A percentile compares a stretch with the other conserved stretches of the same genome.
phyloP scores from a whole-genome alignment of 2,113 vertebrate species.

The Atherinomorus stipes region DNA sequence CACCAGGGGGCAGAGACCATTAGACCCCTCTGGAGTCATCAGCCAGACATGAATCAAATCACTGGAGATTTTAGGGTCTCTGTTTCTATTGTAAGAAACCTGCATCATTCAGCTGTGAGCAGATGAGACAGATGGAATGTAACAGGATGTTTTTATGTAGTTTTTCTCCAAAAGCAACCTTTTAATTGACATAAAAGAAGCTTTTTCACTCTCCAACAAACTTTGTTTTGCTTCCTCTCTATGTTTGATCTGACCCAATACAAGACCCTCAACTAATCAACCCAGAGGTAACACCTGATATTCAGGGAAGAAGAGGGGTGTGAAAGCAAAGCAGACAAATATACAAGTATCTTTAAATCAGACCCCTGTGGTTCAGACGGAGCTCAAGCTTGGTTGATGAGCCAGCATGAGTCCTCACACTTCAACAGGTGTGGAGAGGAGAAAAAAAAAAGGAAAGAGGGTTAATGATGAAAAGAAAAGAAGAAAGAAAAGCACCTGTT shows the following conservation, averaged over 20 bases:
- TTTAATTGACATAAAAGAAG: neutral
- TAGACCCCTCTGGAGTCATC: constrained; percentile 20
- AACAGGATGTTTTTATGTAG: neutral
- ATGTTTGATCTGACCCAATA: constrained; percentile 33
- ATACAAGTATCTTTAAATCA: constrained; percentile 40
- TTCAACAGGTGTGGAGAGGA: constrained; percentile 73
- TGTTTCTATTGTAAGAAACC: constrained; percentile 6
- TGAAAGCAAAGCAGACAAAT: constrained; percentile 38
- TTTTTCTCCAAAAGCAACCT: neutral
- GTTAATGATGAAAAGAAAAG: constrained; percentile 54
- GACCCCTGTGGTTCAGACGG: constrained; percentile 14
- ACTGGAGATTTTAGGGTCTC: constrained; percentile 9
- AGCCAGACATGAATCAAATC: constrained; percentile 31
- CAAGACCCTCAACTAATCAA: constrained; percentile 65
- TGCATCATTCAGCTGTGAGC: neutral
- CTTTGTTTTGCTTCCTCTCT: neutral
- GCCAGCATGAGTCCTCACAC: constrained; percentile 65
- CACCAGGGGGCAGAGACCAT: constrained; percentile 45
- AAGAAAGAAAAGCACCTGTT: constrained; percentile 75
- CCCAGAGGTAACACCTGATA: constrained; percentile 66
- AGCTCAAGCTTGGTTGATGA: constrained; percentile 36
- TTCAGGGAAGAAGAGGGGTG: constrained; percentile 17
- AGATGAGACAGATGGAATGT: constrained; percentile 17
- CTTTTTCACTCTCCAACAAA: constrained; percentile 20
- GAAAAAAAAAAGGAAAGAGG: constrained; percentile 36